Conservation (phyloP, 2,797 vertebrate genomes). For the Aselliscus stoliczkanus region DNA sequence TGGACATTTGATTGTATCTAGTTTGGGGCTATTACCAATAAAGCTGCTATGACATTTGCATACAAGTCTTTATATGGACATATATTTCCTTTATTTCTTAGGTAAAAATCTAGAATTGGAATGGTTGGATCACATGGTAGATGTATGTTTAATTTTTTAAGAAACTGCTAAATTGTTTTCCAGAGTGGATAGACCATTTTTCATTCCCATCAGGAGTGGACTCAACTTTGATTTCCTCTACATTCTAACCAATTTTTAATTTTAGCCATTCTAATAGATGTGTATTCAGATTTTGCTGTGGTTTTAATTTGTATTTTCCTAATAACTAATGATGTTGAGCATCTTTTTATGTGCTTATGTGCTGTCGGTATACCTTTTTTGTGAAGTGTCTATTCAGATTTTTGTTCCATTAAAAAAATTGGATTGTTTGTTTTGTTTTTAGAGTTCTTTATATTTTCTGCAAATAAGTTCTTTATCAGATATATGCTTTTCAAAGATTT, state of each 20-base stretch:
- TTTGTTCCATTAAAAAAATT: background rate
- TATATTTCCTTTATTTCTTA: background rate
- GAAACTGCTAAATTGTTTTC: background rate
- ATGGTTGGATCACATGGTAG: background rate
- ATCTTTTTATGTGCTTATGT: background rate
- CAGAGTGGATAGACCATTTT: background rate
- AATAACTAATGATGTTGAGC: background rate
- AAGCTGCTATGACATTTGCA: background rate
- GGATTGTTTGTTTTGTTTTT: background rate
- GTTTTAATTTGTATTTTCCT: conserved; percentile 3
- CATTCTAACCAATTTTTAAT: background rate
- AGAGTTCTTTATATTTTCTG: background rate
- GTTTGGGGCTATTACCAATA: background rate
- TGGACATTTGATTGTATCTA: background rate
- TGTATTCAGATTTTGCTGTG: background rate
- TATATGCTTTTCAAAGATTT: background rate
- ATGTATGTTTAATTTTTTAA: background rate
- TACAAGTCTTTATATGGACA: background rate
- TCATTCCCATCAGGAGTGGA: background rate
- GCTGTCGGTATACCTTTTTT: background rate
- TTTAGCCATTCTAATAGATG: background rate
- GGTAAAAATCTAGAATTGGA: background rate
- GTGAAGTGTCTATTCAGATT: background rate
- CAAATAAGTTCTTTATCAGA: background rate
- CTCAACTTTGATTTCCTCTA: background rate